Percentiles rank a stretch among this genome's conserved stretches.
These are phyloP conservation scores for Rhinoderma darwinii DNA, from an alignment of 2,113 vertebrate species.

Conservation along the genomic window DNA sequence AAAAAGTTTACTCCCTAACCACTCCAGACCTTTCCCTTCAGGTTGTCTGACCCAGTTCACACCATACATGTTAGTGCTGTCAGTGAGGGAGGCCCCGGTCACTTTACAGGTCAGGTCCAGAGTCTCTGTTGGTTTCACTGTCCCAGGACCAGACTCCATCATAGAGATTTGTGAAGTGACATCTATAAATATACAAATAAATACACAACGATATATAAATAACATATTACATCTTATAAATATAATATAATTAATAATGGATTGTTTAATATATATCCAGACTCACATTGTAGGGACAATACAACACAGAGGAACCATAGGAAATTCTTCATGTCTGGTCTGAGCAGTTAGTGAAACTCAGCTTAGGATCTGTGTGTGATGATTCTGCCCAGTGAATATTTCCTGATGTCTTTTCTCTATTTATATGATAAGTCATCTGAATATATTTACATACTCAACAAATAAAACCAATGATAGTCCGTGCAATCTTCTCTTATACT, in stretches of 20 bases:
- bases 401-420: background rate
- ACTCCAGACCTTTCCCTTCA: background rate
- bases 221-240: too few relatives aligned
- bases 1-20: conserved; percentile 53
- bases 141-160: too few relatives aligned
- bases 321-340: too few relatives aligned
- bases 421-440: background rate
- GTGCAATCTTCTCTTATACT: too few relatives aligned
- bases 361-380: background rate
- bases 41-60: background rate
- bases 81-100: too few relatives aligned
- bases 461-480: too few relatives aligned
- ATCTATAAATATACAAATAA: background rate
- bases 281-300: background rate
- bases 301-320: background rate
- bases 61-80: background rate
- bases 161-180: too few relatives aligned
- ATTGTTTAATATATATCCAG: background rate
- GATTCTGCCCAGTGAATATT: background rate
- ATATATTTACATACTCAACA: background rate
- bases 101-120: too few relatives aligned
- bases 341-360: background rate
- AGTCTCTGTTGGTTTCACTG: too few relatives aligned
- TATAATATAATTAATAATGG: background rate
- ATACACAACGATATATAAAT: background rate